Base-by-base conservation (phyloP, 2,113 vertebrate species). In the Nothocercus julius region DNA sequence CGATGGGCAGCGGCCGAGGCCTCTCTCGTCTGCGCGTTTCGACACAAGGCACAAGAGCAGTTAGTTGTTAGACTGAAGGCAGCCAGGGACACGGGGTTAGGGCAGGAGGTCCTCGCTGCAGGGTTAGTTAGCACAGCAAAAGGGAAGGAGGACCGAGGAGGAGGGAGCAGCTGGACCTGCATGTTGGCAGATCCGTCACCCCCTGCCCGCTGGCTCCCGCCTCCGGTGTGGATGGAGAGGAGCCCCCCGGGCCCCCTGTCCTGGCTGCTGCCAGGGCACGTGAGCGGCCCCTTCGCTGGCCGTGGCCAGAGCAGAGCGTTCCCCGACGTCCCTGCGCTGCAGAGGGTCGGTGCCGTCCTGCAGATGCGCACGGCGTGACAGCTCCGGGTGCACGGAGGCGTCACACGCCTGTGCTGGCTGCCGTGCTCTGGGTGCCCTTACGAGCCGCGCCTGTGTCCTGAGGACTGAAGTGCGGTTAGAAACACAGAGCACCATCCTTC, bases 91-190 rank as follows among this genome's bases (percentile, higher is more conserved):
- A 70, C 13, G 3, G 19, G 76, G 5, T 51, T 54, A 59, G 34
- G 93, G 76, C 38, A 30, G n/a, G 38, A 42, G 17, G 18, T 27
- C 61, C 45, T 63, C 0, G 0, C 3, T 22, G 2, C 0, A 1
- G 7, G 2, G 38, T 34, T 30, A 38, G 34, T 3, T 67, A 85
- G 59, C 75, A 75, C 13, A 34, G 72, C 32, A 49, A 63, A 47
- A 86, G 38, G 9, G 69, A 42, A 2, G 6, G 8, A 32, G 66
- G 44, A 53, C 36, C 32, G 61, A 49, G 47, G 40, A 47, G 16
- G 36, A 56, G 59, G 40, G 59, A 66, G 12, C 78, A 76, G 62
- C 32, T 32, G 13, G 21, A 34, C 42, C 38, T 51, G 22, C 59
- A 5, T 14, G n/a, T 34, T 44, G 40, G 5, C 24, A 6, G 73